Evolutionary conservation across 2,797 vertebrate genomes (phyloP).

Genomic region (Muscicapa striata): DNA sequence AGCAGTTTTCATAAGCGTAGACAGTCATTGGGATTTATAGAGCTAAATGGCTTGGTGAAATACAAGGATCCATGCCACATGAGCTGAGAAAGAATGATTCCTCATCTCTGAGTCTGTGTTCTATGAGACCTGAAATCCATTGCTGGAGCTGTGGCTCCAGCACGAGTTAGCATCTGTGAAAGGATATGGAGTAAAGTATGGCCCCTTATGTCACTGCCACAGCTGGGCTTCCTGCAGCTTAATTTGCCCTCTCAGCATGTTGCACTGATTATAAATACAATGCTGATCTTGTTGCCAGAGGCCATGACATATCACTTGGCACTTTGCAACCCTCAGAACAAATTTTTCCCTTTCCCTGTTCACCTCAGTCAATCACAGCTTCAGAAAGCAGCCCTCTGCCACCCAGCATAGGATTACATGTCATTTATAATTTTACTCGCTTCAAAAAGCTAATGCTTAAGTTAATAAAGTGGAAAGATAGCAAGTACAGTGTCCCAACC

Average conservation of each 20-base stretch:
- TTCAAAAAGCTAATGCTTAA: conserved; percentile 65
- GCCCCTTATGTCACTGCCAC: conserved; percentile 31
- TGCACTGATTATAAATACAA: conserved; percentile 67
- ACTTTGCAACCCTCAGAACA: conserved; percentile 35
- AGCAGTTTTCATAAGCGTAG: conserved; percentile 50
- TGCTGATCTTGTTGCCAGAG: conserved; percentile 37
- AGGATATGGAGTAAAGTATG: conserved; percentile 40
- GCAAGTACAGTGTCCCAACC: not conserved
- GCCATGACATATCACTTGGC: conserved; percentile 59
- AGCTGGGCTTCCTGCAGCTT: conserved; percentile 61
- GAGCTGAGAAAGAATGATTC: conserved; percentile 55
- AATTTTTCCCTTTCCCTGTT: conserved; percentile 62
- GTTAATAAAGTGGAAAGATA: conserved; percentile 73
- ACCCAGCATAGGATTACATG: conserved; percentile 46
- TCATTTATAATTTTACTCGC: conserved; percentile 58
- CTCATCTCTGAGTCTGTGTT: not conserved
- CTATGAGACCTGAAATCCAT: not conserved
- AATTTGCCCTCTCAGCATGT: conserved; percentile 62
- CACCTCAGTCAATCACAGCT: conserved; percentile 48
- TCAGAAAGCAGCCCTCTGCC: conserved; percentile 53
- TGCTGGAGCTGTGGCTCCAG: not conserved
- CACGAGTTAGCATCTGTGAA: conserved; percentile 66
- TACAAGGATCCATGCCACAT: not conserved
- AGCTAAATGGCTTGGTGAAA: conserved; percentile 61
- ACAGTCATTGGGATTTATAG: conserved; percentile 65